Percentiles rank a stretch among this genome's conserved stretches.
phyloP scores from a whole-genome alignment of 2,797 vertebrate genomes.

The Hippoglossus hippoglossus region DNA sequence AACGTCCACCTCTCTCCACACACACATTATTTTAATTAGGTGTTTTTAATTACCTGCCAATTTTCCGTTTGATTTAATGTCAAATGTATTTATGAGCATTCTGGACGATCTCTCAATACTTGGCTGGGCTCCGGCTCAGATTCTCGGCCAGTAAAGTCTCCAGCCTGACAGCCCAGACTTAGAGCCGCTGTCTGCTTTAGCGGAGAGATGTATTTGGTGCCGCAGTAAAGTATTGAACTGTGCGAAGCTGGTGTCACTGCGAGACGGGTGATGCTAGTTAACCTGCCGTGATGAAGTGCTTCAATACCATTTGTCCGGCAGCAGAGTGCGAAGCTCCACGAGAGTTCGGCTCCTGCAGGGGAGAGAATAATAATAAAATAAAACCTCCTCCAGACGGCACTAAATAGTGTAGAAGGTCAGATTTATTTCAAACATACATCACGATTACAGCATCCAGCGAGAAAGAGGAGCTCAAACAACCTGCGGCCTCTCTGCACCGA shows the following conservation, averaged over 20 bases:
- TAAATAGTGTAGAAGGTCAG: conserved; percentile 59
- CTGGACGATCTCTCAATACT: background rate
- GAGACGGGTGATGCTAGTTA: conserved; percentile 60
- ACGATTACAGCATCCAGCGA: conserved; percentile 40
- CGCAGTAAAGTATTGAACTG: conserved; percentile 56
- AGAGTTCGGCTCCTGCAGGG: background rate
- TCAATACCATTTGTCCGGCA: conserved; percentile 57
- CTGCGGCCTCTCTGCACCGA: background rate
- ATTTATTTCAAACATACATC: conserved; percentile 63
- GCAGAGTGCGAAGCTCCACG: conserved; percentile 32
- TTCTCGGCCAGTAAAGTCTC: background rate
- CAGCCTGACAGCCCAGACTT: background rate
- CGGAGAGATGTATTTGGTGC: conserved; percentile 41
- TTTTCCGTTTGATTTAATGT: background rate
- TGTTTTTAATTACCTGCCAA: conserved; percentile 8
- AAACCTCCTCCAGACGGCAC: conserved; percentile 33
- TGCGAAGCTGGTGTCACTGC: conserved; percentile 38
- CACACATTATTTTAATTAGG: conserved; percentile 9
- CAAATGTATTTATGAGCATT: background rate
- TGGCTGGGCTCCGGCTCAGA: background rate
- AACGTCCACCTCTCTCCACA: no score
- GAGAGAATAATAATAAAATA: background rate
- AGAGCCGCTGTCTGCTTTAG: conserved; percentile 43
- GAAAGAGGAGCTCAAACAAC: conserved; percentile 8
- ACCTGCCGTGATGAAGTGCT: conserved; percentile 68